phyloP scores from a whole-genome alignment of 2,113 vertebrate genomes.

The Ceuthmochares aereus region DNA sequence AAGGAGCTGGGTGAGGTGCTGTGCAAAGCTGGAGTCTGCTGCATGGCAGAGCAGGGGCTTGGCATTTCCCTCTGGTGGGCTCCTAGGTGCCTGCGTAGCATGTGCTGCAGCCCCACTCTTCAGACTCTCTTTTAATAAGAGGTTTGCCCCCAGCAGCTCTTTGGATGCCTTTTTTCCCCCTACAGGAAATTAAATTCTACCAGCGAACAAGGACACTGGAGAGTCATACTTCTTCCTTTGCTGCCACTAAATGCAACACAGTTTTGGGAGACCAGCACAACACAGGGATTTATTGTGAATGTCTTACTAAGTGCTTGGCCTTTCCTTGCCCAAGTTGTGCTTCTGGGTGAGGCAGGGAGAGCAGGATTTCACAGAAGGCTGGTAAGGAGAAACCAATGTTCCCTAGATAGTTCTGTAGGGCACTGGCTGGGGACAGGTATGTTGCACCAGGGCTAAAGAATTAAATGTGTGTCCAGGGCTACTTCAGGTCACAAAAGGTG shows the following conservation, averaged over 20 bases:
- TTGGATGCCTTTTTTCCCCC: not conserved
- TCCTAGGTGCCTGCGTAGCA: not conserved
- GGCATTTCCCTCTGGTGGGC: fast-evolving
- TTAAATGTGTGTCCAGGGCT: not conserved
- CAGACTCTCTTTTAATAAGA: not conserved
- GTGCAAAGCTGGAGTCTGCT: not conserved
- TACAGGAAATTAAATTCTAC: not conserved
- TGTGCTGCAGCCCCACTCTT: not conserved
- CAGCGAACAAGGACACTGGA: not conserved
- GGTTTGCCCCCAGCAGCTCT: not conserved
- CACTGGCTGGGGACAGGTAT: not conserved
- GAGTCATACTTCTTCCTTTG: not conserved
- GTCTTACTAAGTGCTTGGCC: not conserved
- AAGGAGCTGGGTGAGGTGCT: not conserved
- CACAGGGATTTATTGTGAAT: not conserved
- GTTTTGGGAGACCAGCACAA: not conserved
- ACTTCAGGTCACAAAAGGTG: not conserved
- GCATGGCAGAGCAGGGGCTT: not conserved
- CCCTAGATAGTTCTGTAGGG: not conserved
- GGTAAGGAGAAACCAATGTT: not conserved
- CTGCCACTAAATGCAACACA: not conserved
- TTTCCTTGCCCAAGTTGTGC: not conserved
- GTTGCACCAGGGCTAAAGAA: not conserved
- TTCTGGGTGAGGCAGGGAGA: not conserved
- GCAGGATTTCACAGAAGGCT: not conserved